These are phyloP conservation scores for Meriones unguiculatus DNA, from an alignment of 2,113 vertebrate genomes.

Conservation along the genomic window DNA sequence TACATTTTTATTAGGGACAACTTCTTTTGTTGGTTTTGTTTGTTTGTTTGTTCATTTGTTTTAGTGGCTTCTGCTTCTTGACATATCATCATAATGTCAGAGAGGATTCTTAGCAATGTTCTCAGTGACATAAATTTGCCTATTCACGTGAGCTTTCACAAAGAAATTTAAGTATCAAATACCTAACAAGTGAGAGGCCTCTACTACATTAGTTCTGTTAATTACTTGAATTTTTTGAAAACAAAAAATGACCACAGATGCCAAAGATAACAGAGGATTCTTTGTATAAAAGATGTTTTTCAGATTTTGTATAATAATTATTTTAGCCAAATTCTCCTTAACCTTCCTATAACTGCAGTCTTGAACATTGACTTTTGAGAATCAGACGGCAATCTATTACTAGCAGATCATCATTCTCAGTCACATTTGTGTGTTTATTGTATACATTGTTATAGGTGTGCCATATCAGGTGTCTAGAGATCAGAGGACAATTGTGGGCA, in stretches of 20 bases:
- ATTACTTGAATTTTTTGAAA: constrained; percentile 64
- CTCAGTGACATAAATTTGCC: constrained; percentile 50
- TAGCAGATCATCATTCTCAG: neutral
- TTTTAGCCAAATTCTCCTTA: constrained; percentile 40
- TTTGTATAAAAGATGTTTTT: constrained; percentile 49
- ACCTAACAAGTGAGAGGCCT: constrained; percentile 18
- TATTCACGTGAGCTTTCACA: constrained; percentile 51
- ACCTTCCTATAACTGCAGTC: constrained; percentile 14
- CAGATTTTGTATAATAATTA: constrained; percentile 36
- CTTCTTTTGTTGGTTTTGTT: constrained; percentile 39
- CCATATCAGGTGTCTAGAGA: neutral
- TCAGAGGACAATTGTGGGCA: neutral
- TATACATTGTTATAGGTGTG: neutral
- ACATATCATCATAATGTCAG: constrained; percentile 38
- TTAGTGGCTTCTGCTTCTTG: constrained; percentile 44
- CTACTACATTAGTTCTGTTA: constrained; percentile 51
- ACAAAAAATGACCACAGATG: constrained; percentile 51
- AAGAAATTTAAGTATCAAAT: constrained; percentile 34
- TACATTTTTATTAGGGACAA: constrained; percentile 48
- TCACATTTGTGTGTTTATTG: neutral
- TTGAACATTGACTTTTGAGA: constrained; percentile 18
- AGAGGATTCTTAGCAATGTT: constrained; percentile 45
- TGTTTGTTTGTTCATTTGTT: constrained; percentile 23
- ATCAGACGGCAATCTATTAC: constrained; percentile 29
- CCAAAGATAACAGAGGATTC: constrained; percentile 22